phyloP scores from a whole-genome alignment of 2,797 vertebrate genomes.

The Tokudaia tokunoshimensis region DNA sequence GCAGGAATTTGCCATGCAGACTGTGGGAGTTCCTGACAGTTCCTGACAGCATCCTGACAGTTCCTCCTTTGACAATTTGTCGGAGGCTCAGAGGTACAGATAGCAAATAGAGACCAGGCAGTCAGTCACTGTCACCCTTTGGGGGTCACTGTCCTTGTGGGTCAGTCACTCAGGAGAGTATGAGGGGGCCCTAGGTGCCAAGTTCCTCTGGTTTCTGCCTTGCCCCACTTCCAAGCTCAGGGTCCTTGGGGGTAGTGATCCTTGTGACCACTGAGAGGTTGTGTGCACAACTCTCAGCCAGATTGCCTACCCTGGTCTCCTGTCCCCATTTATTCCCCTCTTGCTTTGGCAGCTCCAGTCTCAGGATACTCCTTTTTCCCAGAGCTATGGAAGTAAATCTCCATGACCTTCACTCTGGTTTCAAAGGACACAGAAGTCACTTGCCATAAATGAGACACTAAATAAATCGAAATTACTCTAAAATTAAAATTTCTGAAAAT shows the following conservation, averaged over 20 bases:
- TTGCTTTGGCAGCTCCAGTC: background rate
- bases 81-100: background rate
- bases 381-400: background rate
- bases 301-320: background rate
- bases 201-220: background rate
- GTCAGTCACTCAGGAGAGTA: fast-evolving
- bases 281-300: background rate
- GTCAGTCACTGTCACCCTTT: background rate
- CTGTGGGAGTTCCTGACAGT: background rate
- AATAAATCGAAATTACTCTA: background rate
- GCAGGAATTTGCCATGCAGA: background rate
- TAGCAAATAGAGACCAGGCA: background rate
- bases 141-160: background rate
- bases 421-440: background rate
- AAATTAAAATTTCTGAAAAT: background rate
- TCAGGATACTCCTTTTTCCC: background rate
- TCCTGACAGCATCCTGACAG: background rate
- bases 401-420: background rate
- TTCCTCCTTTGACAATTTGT: background rate
- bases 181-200: background rate
- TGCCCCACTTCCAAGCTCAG: background rate
- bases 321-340: background rate
- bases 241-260: background rate
- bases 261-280: background rate
- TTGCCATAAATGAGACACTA: background rate